Evolutionary conservation across 2,888 invertebrate genomes (phyloP).

Genomic region (Drosophila lutescens): DNA sequence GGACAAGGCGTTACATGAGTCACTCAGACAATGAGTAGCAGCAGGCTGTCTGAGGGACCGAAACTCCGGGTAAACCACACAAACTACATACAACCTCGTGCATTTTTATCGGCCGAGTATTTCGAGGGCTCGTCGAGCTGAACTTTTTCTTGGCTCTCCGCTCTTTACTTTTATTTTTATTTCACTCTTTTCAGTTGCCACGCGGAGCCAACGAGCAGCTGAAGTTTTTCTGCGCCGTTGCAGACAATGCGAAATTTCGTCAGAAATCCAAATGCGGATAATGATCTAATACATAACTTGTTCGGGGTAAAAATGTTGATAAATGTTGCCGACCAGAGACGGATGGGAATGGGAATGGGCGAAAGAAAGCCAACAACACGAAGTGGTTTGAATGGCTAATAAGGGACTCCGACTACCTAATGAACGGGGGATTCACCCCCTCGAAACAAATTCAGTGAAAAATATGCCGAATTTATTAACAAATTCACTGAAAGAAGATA

Average conservation of each 20-base stretch:
- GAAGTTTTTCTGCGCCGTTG: conserved; percentile 46
- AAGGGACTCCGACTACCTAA: conserved; percentile 24
- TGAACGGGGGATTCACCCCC: conserved; percentile 34
- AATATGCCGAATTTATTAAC: conserved; percentile 14
- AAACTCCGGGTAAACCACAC: conserved; percentile 18
- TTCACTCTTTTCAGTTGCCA: conserved; percentile 13
- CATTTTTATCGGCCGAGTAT: conserved; percentile 50
- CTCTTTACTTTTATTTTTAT: conserved; percentile 10
- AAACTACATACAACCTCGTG: conserved; percentile 32
- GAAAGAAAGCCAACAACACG: conserved; percentile 33
- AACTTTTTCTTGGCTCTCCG: conserved; percentile 6
- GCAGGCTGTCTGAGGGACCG: conserved; percentile 24
- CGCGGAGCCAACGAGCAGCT: conserved; percentile 31
- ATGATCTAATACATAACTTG: conserved; percentile 80
- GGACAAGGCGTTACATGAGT: conserved; percentile 51
- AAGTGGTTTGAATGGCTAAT: conserved; percentile 41
- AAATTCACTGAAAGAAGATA: background rate
- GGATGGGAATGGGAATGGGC: background rate
- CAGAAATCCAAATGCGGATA: conserved; percentile 80
- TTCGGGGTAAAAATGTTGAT: conserved; percentile 66
- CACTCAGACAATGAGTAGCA: conserved; percentile 43
- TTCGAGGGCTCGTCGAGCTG: conserved; percentile 41
- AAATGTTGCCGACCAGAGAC: conserved; percentile 23
- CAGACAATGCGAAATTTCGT: conserved; percentile 80
- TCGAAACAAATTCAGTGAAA: conserved; percentile 2